These are phyloP conservation scores for Pyralis farinalis DNA, from an alignment of 2,888 invertebrate species.

Conservation along the genomic window DNA sequence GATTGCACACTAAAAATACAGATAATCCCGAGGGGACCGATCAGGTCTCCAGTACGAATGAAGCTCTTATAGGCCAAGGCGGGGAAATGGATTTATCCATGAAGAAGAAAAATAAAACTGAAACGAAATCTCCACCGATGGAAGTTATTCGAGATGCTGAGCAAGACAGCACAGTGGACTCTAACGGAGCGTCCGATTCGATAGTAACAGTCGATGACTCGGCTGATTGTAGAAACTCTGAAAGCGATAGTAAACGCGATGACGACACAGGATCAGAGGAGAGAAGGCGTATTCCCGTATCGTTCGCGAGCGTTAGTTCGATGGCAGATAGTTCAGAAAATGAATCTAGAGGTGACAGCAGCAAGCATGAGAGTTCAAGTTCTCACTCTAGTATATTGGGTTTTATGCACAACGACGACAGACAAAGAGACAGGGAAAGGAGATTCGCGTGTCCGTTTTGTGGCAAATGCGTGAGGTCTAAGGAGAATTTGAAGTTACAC, in stretches of 20 bases:
- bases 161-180: slow-evolving; percentile 88
- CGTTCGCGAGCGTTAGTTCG: slow-evolving; percentile 76
- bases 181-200: slow-evolving; percentile 78
- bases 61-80: slow-evolving; percentile 78
- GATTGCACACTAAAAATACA: slow-evolving; percentile 86
- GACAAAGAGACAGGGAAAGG: slow-evolving; percentile 83
- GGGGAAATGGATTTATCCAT: slow-evolving; percentile 82
- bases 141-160: slow-evolving; percentile 79
- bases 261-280: slow-evolving; percentile 46
- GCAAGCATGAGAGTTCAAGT: slow-evolving; percentile 77
- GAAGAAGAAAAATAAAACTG: slow-evolving; percentile 62
- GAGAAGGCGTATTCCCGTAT: slow-evolving; percentile 62
- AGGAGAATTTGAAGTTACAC: slow-evolving; percentile 93
- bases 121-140: slow-evolving; percentile 66
- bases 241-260: slow-evolving; percentile 58
- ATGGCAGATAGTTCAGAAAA: slow-evolving; percentile 77
- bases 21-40: slow-evolving; percentile 80
- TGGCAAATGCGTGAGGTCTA: slow-evolving; percentile 93
- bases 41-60: slow-evolving; percentile 87
- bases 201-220: slow-evolving; percentile 70
- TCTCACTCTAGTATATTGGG: slow-evolving; percentile 81
- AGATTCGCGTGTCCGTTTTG: slow-evolving; percentile 94
- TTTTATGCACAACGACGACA: slow-evolving; percentile 82
- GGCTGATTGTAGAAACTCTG: slow-evolving; percentile 67
- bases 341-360: slow-evolving; percentile 65